Evolutionary conservation across 2,113 vertebrate species (phyloP).

Genomic region (Cynocephalus volans): DNA sequence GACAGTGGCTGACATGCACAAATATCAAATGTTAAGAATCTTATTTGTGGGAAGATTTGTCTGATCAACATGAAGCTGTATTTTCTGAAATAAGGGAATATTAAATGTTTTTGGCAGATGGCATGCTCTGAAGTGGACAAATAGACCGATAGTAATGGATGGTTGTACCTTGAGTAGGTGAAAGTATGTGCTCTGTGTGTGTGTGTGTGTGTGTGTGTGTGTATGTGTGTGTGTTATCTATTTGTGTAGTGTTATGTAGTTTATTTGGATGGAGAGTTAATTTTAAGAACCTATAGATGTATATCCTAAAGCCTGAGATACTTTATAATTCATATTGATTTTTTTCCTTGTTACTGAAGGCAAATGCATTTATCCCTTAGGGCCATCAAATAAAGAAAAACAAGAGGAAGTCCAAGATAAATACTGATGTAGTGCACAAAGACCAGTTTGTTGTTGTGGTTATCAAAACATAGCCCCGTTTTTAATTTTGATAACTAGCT

Average conservation of each 20-base stretch:
- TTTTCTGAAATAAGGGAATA: constrained; percentile 77
- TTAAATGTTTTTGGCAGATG: constrained; percentile 72
- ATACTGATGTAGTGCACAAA: neutral
- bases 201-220: neutral
- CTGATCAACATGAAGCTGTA: constrained; percentile 74
- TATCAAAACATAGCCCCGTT: neutral
- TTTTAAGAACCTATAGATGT: constrained; percentile 51
- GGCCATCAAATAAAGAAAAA: neutral
- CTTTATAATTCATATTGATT: constrained; percentile 34
- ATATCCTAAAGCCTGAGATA: neutral
- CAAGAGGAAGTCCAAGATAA: neutral
- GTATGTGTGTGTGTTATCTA: neutral
- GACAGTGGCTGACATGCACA: constrained; percentile 82
- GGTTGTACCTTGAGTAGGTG: neutral
- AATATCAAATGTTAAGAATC: constrained; percentile 79
- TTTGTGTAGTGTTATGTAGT: constrained; percentile 25
- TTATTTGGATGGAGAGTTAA: constrained; percentile 46
- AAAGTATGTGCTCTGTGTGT: neutral
- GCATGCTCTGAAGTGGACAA: constrained; percentile 41
- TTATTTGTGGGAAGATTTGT: constrained; percentile 75
- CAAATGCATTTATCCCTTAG: constrained; percentile 4
- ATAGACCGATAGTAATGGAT: constrained; percentile 11
- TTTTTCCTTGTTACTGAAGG: constrained; percentile 33
- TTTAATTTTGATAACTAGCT: constrained; percentile 38
- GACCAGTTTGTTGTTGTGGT: neutral